Conservation (phyloP, 2,113 vertebrate species). For the Phaethon lepturus region DNA sequence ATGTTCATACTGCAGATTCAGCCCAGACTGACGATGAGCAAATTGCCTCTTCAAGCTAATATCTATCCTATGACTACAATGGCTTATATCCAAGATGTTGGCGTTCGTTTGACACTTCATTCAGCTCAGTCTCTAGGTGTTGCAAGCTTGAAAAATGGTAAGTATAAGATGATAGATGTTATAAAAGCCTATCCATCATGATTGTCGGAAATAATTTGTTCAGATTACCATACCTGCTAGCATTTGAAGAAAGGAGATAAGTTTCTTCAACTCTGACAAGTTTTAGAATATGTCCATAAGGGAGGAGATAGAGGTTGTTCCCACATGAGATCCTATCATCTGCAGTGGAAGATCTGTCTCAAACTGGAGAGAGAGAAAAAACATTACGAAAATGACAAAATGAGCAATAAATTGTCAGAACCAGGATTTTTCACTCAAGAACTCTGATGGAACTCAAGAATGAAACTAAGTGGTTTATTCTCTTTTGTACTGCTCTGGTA, state of each 20-base stretch:
- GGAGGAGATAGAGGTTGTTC: not conserved
- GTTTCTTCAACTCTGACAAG: not conserved
- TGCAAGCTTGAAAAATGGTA: conserved; percentile 85
- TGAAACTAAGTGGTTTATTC: not conserved
- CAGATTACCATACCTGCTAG: not conserved
- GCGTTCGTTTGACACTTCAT: conserved; percentile 82
- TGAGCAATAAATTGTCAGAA: not conserved
- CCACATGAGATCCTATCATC: not conserved
- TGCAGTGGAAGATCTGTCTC: not conserved
- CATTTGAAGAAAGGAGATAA: not conserved
- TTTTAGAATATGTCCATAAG: not conserved
- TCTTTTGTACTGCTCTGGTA: not conserved
- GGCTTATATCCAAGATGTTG: conserved; percentile 84
- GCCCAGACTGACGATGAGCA: conserved; percentile 83
- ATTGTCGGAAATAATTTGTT: not conserved
- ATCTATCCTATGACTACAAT: conserved; percentile 92
- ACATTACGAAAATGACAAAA: not conserved
- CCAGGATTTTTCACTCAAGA: not conserved
- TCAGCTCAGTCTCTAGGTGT: conserved; percentile 89
- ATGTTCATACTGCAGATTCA: conserved; percentile 83
- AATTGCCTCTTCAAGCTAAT: conserved; percentile 93
- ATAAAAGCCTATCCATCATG: not conserved
- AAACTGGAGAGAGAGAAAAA: not conserved
- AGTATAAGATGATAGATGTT: not conserved
- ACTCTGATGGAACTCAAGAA: not conserved